Percentiles rank a stretch among this genome's conserved stretches.
These are phyloP conservation scores for Denticeps clupeoides DNA, from an alignment of 2,797 vertebrate genomes.

Conservation along the genomic window DNA sequence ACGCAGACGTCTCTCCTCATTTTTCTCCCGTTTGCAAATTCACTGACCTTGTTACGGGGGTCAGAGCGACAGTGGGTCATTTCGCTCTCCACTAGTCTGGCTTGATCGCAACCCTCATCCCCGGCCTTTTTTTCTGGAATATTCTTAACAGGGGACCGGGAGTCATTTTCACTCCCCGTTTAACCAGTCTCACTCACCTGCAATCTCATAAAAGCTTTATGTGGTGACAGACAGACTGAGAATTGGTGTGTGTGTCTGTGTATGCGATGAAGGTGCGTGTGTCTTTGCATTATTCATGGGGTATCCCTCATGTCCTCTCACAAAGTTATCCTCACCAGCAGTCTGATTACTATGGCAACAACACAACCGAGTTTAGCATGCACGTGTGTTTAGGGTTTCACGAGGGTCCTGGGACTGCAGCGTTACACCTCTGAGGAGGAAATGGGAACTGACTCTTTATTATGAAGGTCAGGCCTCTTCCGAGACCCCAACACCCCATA, in stretches of 20 bases:
- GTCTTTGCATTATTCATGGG: conserved; percentile 34
- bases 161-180: conserved; percentile 25
- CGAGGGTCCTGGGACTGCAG: not conserved
- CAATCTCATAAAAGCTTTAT: conserved; percentile 37
- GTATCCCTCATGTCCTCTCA: conserved; percentile 9
- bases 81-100: too few relatives aligned
- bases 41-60: too few relatives aligned
- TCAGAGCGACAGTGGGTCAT: too few relatives aligned
- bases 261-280: not conserved
- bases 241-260: not conserved
- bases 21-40: too few relatives aligned
- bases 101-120: too few relatives aligned
- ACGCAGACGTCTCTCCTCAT: too few relatives aligned
- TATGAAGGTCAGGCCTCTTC: not conserved
- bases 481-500: not conserved
- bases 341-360: too few relatives aligned
- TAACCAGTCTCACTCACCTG: conserved; percentile 16
- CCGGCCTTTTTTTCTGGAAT: not conserved
- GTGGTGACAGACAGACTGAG: conserved; percentile 13
- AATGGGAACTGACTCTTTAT: not conserved
- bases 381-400: not conserved
- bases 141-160: conserved; percentile 11
- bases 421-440: not conserved
- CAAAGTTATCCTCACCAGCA: not conserved
- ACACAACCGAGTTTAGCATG: too few relatives aligned